Base-by-base conservation (phyloP, 2,888 invertebrate genomes). In the Limnephilus auricula region DNA sequence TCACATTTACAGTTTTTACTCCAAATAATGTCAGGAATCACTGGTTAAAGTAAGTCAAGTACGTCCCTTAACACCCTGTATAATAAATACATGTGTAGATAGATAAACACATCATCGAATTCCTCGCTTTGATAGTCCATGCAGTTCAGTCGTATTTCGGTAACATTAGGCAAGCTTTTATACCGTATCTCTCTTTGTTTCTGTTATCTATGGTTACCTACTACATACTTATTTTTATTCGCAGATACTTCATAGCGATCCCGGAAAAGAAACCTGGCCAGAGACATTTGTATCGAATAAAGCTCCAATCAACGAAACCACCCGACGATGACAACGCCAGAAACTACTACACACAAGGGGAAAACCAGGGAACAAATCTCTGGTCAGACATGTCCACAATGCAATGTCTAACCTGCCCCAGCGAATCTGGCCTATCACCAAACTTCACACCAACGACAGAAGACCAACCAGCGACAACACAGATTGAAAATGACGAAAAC, bases 211-310 rank as follows among this genome's bases (percentile, higher is more conserved):
- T 50, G 50, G 50, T 15, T 50, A 40, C 10, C 40, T 40, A 50
- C 50, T 18, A 50, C 5, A 50, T 15, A 18, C 34, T 89, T 92
- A 89, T 87, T 92, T n/a, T 85, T 78, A 89, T 85, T 94, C 94
- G 15, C 95, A 98, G 98, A 92, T 99, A 98, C 95, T 98, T 98
- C 94, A 96, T 98, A 93, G 98, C 98, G 79, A 98, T 98, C 10
- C 97, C 97, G 2, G 97, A 97, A 93, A 97, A 97, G 88, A 96
- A 97, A 93, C 98, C 99, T 0, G 97, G 98, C 0, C 97, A 98
- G 94, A 96, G 98, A 1, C 99, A 99, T 94, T 95, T 99, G 93
- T 98, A 98, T 95, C 97, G 98, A 94, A 97, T 98, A 90, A 91
- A 91, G 40, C 90, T 93, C 0, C 89, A 93, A n/a, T 86, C 89